phyloP scores from a whole-genome alignment of 2,113 vertebrate species.

The Bos javanicus region DNA sequence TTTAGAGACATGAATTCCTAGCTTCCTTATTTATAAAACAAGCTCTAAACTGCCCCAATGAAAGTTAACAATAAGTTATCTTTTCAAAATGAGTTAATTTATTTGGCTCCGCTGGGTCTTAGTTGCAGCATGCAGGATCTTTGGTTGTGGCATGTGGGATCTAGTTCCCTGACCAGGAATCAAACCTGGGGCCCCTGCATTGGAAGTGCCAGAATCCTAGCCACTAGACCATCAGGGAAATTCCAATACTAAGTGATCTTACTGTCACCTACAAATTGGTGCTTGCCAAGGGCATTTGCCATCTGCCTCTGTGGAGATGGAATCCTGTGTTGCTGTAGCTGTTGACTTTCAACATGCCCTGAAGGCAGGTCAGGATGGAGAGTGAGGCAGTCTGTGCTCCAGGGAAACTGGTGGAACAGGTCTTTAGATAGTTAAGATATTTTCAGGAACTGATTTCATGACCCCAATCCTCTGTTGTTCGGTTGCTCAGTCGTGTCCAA shows the following conservation, averaged over 20 bases:
- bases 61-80: background rate
- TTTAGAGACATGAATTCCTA: rapidly evolving
- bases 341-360: background rate
- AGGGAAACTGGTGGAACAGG: background rate
- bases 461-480: background rate
- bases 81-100: background rate
- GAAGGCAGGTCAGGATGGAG: background rate
- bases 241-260: background rate
- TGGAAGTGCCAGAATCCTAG: background rate
- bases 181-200: background rate
- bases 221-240: background rate
- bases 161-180: background rate
- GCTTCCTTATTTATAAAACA: background rate
- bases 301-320: background rate
- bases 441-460: background rate
- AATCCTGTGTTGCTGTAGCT: background rate
- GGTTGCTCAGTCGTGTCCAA: background rate
- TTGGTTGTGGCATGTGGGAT: background rate
- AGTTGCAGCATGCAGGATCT: background rate
- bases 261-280: background rate
- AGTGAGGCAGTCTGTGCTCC: background rate
- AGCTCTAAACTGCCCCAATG: background rate
- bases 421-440: background rate
- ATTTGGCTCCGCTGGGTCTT: background rate
- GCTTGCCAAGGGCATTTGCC: background rate